Conservation (phyloP, 2,113 vertebrate genomes). For the Nipponia nippon region DNA sequence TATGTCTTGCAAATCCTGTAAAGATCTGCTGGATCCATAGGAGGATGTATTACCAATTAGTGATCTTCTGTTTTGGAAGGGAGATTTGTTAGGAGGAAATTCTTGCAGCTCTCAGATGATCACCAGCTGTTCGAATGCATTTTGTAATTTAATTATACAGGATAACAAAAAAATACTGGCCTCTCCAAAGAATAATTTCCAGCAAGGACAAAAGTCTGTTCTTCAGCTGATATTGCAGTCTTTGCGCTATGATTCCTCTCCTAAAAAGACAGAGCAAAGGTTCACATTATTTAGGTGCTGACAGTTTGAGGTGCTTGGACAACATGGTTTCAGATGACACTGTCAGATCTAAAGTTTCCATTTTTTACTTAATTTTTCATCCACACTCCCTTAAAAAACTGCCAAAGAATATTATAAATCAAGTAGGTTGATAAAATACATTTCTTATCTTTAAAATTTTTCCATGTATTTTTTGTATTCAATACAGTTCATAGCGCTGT, state of each 20-base stretch:
- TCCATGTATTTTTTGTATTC: neutral
- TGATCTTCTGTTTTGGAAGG: neutral
- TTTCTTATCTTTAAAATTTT: neutral
- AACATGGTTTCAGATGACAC: neutral
- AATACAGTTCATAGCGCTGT: neutral
- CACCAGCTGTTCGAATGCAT: neutral
- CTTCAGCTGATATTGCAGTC: neutral
- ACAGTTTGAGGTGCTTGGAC: neutral
- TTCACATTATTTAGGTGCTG: neutral
- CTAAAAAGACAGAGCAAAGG: neutral
- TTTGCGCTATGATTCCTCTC: neutral
- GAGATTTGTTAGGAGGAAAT: constrained; percentile 12
- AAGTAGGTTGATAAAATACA: neutral
- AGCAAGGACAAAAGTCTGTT: neutral
- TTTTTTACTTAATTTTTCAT: neutral
- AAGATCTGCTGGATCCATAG: neutral
- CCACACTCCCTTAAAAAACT: neutral
- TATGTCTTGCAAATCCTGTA: neutral
- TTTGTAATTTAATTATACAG: neutral
- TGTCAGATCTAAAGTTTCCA: neutral
- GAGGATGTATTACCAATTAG: neutral
- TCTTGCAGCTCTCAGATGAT: neutral
- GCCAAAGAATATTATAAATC: neutral
- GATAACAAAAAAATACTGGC: neutral
- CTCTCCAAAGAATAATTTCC: neutral